These are phyloP conservation scores for Microplitis mediator DNA, from an alignment of 1,140 invertebrate species.

Conservation along the genomic window DNA sequence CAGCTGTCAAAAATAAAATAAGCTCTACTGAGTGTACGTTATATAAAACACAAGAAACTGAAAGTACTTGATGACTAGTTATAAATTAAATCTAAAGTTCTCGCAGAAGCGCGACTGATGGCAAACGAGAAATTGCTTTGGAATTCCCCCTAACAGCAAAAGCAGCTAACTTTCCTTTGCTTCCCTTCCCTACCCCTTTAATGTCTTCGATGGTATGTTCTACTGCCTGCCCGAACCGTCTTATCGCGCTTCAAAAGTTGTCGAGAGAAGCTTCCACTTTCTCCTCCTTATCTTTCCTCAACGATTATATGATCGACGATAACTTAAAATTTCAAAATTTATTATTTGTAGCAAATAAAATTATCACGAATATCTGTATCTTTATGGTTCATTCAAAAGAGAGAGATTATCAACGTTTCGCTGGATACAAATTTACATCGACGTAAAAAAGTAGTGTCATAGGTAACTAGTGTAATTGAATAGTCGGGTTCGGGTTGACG, in stretches of 20 bases:
- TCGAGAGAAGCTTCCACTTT: conserved; percentile 8
- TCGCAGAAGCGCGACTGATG: conserved; percentile 29
- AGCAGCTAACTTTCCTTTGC: conserved; percentile 24
- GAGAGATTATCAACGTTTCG: too few relatives aligned
- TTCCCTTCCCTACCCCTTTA: background rate
- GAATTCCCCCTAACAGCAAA: conserved; percentile 22
- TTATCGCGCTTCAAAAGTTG: conserved; percentile 24
- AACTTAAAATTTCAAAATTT: background rate
- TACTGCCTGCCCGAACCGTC: conserved; percentile 12
- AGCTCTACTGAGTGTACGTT: background rate
- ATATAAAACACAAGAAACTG: conserved; percentile 23
- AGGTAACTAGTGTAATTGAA: too few relatives aligned
- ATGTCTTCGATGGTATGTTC: background rate
- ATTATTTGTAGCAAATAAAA: background rate
- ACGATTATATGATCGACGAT: conserved; percentile 12
- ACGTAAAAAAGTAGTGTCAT: too few relatives aligned
- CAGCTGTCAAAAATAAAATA: conserved; percentile 20
- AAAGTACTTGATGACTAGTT: conserved; percentile 30
- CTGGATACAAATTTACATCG: too few relatives aligned
- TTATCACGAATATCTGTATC: too few relatives aligned
- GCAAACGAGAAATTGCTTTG: conserved; percentile 33
- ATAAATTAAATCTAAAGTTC: conserved; percentile 37
- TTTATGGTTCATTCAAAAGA: too few relatives aligned
- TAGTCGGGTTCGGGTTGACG: too few relatives aligned
- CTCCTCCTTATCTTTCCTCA: background rate